phyloP scores from a whole-genome alignment of 2,113 vertebrate genomes.

The Crotalus tigris region DNA sequence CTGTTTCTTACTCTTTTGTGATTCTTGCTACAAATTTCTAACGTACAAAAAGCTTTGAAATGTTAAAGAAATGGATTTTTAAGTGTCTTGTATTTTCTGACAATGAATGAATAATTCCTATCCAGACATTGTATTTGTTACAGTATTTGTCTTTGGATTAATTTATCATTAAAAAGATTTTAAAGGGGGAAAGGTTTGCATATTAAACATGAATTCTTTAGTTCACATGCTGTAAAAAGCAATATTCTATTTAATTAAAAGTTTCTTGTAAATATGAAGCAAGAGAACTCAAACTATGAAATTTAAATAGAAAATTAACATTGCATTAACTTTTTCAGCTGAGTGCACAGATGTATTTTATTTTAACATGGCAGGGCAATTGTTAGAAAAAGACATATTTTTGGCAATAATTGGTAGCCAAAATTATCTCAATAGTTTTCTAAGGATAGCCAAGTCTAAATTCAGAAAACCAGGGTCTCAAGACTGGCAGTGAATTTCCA shows the following conservation, averaged over 20 bases:
- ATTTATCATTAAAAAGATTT: neutral
- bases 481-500: neutral
- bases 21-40: neutral
- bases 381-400: neutral
- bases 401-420: neutral
- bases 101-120: neutral
- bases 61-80: neutral
- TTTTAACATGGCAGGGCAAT: neutral
- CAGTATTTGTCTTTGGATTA: neutral
- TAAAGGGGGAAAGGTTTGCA: neutral
- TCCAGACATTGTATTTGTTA: neutral
- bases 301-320: neutral
- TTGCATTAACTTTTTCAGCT: neutral
- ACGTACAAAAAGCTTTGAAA: neutral
- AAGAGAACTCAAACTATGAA: neutral
- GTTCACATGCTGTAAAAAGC: accelerated
- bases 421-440: neutral
- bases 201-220: neutral
- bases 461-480: neutral
- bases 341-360: accelerated
- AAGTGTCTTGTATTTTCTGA: neutral
- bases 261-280: neutral
- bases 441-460: neutral
- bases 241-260: neutral
- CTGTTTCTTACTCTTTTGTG: neutral